Conservation (phyloP, 2,888 invertebrate genomes). For the Drosophila nr. perissopoda region DNA sequence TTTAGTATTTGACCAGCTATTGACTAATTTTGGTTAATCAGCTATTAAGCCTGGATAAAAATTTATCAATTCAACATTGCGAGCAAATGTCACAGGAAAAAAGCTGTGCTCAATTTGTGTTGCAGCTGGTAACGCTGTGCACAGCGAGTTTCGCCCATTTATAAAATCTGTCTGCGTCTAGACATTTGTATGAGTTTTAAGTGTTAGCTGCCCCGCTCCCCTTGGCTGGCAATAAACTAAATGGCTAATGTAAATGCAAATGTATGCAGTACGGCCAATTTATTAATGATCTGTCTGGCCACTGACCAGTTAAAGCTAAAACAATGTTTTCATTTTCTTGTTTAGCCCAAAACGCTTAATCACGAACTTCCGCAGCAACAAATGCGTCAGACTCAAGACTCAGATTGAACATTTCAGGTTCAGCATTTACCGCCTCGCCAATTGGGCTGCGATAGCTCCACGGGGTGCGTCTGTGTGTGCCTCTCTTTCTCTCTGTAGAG, state of each 20-base stretch:
- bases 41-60: slow-evolving; percentile 7
- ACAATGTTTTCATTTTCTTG: slow-evolving; percentile 45
- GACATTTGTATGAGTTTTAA: slow-evolving; percentile 28
- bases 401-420: slow-evolving; percentile 30
- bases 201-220: slow-evolving; percentile 27
- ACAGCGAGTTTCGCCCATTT: slow-evolving; percentile 57
- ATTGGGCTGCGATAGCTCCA: slow-evolving; percentile 51
- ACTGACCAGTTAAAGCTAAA: slow-evolving; percentile 39
- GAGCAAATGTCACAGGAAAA: background rate
- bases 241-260: slow-evolving; percentile 63
- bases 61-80: background rate
- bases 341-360: slow-evolving; percentile 59
- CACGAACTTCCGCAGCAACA: slow-evolving; percentile 79
- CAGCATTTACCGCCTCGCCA: slow-evolving; percentile 36
- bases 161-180: slow-evolving; percentile 48
- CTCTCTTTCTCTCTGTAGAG: slow-evolving; percentile 6
- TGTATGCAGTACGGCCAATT: slow-evolving; percentile 48
- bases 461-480: slow-evolving; percentile 68
- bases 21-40: slow-evolving; percentile 4
- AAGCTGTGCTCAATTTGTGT: background rate
- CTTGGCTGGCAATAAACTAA: slow-evolving; percentile 26
- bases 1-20: slow-evolving; percentile 12
- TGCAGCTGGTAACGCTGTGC: slow-evolving; percentile 46
- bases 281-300: slow-evolving; percentile 45
- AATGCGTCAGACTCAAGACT: slow-evolving; percentile 62